Base-by-base conservation (phyloP, 2,888 invertebrate genomes). In the Ichneumoninae sp. region DNA sequence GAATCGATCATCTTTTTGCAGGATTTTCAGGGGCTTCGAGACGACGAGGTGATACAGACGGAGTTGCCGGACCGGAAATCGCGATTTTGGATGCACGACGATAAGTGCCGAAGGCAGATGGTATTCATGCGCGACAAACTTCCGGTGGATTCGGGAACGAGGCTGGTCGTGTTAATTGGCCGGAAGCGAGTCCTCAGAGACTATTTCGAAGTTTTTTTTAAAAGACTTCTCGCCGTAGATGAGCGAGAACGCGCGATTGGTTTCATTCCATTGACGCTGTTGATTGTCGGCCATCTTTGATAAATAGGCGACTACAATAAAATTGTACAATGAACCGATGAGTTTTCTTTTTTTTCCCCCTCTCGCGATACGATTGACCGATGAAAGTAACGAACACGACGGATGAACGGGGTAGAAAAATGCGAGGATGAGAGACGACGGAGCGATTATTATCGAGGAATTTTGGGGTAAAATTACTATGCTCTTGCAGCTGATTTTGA, bases 401-500 rank as follows among this genome's bases (percentile, higher is more conserved):
- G n/a, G 22, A 54, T 19, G 22, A 54, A 0, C 13, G 10, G 4
- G 22, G 57, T 22, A 3, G 13, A 26, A 57, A 10, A 13, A 22
- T 22, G 4, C 13, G 57, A 22, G 10, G 6, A 10, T 4, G 8
- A 22, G 13, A 4, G 4, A 57, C 57, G 26, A 26, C 1, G 57
- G 13, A 4, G 3, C 26, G 22, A 13, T 26, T 22, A 57, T 22
- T 50, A 6, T 69, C n/a, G n/a, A 19, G 36, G 22, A 1, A 57
- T 16, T 44, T 54, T 26, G 54, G 3, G 54, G 30, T 5, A 30
- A 77, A 57, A 16, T 47, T n/a, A 10, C 68, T 44, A 8, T 60
- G 26, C 57, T 22, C 57, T 77, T 77, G 68, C 77, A 77, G 77
- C 68, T 77, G 77, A 69, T 47, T 69, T 44, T 77, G 77, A 77